Percentiles rank a stretch among this genome's conserved stretches.
These are phyloP conservation scores for Saxidomus purpurata DNA, from an alignment of 1,140 invertebrate genomes.

Conservation along the genomic window DNA sequence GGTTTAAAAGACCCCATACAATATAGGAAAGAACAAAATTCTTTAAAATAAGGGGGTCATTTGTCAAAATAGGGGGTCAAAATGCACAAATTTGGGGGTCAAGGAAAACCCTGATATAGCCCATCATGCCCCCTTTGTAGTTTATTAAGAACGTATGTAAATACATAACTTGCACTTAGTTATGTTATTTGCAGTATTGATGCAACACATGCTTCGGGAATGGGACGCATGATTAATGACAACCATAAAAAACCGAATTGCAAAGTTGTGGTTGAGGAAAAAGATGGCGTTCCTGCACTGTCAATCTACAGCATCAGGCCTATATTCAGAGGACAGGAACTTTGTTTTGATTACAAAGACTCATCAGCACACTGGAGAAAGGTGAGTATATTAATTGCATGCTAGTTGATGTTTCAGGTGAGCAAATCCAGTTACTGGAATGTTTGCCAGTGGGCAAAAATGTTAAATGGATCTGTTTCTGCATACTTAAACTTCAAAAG, in stretches of 20 bases:
- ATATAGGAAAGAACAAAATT: not conserved
- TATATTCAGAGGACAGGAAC: slow-evolving; percentile 40
- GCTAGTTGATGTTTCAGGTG: slow-evolving; percentile 41
- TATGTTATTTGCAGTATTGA: slow-evolving; percentile 44
- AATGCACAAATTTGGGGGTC: not conserved
- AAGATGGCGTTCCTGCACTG: slow-evolving; percentile 27
- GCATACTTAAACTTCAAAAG: slow-evolving; percentile 30
- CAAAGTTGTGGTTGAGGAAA: slow-evolving; percentile 41
- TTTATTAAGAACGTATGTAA: slow-evolving; percentile 16
- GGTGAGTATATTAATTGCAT: slow-evolving; percentile 39
- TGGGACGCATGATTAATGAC: slow-evolving; percentile 46
- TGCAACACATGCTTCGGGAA: slow-evolving; percentile 47
- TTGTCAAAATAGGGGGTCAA: not conserved
- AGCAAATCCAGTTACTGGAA: slow-evolving; percentile 31
- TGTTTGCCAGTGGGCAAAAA: slow-evolving; percentile 23
- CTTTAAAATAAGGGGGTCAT: no score
- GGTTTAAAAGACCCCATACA: not conserved
- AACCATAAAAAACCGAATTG: slow-evolving; percentile 40
- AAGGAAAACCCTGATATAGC: not conserved
- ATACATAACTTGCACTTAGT: slow-evolving; percentile 10
- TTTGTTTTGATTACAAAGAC: slow-evolving; percentile 38
- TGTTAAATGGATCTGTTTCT: slow-evolving; percentile 33
- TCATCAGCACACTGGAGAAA: slow-evolving; percentile 40
- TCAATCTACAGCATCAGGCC: slow-evolving; percentile 44
- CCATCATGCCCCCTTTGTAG: not conserved